phyloP scores from a whole-genome alignment of 2,113 vertebrate species.

The Ctenodactylus gundi region DNA sequence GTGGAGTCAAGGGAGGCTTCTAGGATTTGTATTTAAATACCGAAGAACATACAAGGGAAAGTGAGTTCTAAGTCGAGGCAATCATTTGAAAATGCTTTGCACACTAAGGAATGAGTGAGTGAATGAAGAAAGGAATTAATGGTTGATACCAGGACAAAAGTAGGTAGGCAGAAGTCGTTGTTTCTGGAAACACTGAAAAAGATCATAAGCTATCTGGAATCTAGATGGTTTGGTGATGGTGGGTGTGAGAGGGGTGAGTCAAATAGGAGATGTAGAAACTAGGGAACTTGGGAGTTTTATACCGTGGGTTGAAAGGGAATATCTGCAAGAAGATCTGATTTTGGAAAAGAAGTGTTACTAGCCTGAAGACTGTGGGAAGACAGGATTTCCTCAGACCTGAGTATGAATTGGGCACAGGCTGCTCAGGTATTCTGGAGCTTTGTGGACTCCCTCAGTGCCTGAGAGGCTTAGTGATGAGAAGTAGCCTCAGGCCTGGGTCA shows the following conservation, averaged over 20 bases:
- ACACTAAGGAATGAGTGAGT: background rate
- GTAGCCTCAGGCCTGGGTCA: background rate
- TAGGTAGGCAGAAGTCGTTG: background rate
- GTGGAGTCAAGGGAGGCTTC: background rate
- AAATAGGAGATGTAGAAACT: background rate
- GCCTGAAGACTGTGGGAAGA: background rate
- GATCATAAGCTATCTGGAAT: background rate
- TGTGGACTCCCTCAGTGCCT: rapidly evolving
- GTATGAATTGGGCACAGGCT: no score
- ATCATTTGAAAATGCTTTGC: background rate
- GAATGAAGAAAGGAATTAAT: background rate
- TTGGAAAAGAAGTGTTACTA: background rate
- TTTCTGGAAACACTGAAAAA: background rate
- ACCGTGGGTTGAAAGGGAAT: no score
- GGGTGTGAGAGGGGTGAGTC: background rate
- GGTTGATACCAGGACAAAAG: background rate
- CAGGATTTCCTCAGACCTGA: background rate
- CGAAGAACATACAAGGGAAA: background rate
- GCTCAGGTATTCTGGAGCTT: background rate
- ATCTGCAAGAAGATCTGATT: background rate
- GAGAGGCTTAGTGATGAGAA: background rate
- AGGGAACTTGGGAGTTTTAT: background rate
- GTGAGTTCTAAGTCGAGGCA: background rate
- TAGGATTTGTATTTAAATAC: background rate
- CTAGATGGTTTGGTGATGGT: background rate